Percentiles rank a stretch among this genome's conserved stretches.
Conservation (phyloP, 2,113 vertebrate species). For the Dromas ardeola region DNA sequence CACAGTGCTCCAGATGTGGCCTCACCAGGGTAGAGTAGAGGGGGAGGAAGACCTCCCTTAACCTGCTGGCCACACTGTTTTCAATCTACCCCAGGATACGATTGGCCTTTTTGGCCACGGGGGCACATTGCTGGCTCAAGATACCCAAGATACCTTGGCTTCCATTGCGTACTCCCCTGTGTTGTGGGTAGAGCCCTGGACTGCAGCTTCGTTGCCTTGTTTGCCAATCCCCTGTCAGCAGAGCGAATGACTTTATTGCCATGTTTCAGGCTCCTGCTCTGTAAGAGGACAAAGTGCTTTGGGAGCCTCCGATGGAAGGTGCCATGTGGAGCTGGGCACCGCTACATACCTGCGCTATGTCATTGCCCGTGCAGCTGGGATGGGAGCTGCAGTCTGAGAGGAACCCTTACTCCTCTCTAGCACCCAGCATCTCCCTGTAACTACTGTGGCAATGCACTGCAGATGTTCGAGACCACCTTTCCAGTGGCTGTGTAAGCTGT, state of each 20-base stretch:
- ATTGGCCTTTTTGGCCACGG: neutral
- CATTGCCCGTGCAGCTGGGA: neutral
- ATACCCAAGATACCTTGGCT: neutral
- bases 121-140: neutral
- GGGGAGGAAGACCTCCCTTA: neutral
- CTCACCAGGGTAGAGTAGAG: neutral
- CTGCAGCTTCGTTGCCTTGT: neutral
- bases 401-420: neutral
- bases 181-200: neutral
- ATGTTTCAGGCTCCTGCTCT: neutral
- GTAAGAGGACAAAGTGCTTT: neutral
- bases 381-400: neutral
- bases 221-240: neutral
- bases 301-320: neutral
- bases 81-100: neutral
- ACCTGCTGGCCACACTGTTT: neutral
- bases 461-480: neutral
- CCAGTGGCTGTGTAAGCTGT: neutral
- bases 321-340: neutral
- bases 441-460: neutral
- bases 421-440: neutral
- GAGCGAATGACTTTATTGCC: neutral
- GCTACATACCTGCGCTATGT: rapidly evolving
- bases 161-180: neutral
- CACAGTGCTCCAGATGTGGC: neutral